These are phyloP conservation scores for Prunella strophiata DNA, from an alignment of 2,797 vertebrate genomes.

Conservation along the genomic window DNA sequence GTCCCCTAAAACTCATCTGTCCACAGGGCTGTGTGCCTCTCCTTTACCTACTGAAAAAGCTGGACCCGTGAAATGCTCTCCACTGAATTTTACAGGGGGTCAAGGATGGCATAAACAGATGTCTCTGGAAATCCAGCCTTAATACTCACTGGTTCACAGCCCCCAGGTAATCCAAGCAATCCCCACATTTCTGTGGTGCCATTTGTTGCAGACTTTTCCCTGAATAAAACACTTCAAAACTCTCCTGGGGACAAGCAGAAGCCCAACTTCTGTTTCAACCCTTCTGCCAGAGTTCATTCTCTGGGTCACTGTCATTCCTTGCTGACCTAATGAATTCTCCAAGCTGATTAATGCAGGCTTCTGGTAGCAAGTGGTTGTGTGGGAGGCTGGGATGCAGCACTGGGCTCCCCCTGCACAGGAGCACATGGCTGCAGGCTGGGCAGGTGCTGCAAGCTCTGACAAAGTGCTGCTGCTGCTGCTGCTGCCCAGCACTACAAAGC, in stretches of 20 bases:
- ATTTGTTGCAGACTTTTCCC: not conserved
- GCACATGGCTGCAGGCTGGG: not conserved
- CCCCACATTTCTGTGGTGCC: not conserved
- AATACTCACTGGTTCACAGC: not conserved
- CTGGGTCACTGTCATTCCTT: not conserved
- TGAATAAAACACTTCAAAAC: not conserved
- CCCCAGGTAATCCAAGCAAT: not conserved
- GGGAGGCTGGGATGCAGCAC: not conserved
- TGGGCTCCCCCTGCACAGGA: accelerated
- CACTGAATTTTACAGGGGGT: not conserved
- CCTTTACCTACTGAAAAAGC: not conserved
- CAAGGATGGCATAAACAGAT: not conserved
- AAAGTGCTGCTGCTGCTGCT: not conserved
- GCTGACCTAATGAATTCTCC: not conserved
- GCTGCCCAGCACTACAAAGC: slow-evolving; percentile 18
- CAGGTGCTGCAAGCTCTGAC: not conserved
- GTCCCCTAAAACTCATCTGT: not conserved
- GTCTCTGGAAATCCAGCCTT: not conserved
- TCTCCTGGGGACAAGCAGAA: slow-evolving; percentile 12
- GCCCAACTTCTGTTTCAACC: not conserved
- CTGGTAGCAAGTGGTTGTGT: not conserved
- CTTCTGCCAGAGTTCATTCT: not conserved
- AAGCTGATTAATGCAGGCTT: not conserved
- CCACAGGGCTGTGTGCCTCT: accelerated
- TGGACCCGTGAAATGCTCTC: not conserved